Percentiles rank a stretch among this genome's conserved stretches.
These are phyloP conservation scores for Tiaroga cobitis DNA, from an alignment of 2,797 vertebrate species.

Conservation along the genomic window DNA sequence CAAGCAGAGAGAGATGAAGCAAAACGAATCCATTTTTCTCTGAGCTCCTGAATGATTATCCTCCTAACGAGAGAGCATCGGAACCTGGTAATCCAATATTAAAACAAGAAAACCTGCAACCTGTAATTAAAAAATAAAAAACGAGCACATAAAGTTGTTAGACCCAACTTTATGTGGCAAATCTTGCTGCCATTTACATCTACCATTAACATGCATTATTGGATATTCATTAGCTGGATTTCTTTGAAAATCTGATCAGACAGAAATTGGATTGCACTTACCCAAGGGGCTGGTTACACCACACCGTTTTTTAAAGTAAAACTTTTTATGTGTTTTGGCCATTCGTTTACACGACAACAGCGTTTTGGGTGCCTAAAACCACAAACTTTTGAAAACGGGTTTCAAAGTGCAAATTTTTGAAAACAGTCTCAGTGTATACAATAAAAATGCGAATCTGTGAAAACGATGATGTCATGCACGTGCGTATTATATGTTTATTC, in stretches of 20 bases:
- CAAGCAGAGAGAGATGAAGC: background rate
- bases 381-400: too few relatives aligned
- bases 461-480: too few relatives aligned
- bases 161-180: background rate
- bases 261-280: background rate
- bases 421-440: too few relatives aligned
- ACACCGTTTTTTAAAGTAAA: too few relatives aligned
- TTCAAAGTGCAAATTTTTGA: too few relatives aligned
- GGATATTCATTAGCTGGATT: background rate
- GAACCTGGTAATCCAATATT: background rate
- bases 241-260: background rate
- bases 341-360: too few relatives aligned
- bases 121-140: background rate
- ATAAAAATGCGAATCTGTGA: too few relatives aligned
- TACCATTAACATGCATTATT: background rate
- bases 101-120: background rate
- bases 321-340: too few relatives aligned
- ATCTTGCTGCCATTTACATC: background rate
- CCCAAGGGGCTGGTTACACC: background rate
- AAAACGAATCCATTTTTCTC: conserved; percentile 12
- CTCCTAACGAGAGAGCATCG: background rate
- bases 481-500: too few relatives aligned
- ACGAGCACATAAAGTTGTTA: background rate
- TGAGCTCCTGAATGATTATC: background rate
- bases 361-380: too few relatives aligned